Evolutionary conservation across 2,113 vertebrate species (phyloP).

Genomic region (Xenotilapia flavipinnis): DNA sequence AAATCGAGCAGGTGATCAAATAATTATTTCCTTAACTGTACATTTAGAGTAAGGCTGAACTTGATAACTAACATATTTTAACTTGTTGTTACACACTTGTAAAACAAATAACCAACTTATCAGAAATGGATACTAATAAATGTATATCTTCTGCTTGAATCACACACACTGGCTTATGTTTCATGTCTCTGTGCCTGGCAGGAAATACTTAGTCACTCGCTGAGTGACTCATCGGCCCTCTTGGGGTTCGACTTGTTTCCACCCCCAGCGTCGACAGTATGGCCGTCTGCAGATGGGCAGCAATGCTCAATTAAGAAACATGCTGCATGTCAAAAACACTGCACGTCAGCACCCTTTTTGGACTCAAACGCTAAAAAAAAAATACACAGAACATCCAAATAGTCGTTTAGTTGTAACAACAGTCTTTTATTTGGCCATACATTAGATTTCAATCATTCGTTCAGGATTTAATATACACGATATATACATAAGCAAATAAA

Average conservation of each 20-base stretch:
- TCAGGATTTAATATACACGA: conserved; percentile 59
- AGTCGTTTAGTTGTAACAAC: conserved; percentile 22
- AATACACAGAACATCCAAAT: neutral
- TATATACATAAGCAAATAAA: conserved; percentile 63
- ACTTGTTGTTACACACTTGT: neutral
- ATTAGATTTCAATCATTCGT: conserved; percentile 38
- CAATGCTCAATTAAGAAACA: neutral
- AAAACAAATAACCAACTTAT: neutral
- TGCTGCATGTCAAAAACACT: conserved; percentile 12
- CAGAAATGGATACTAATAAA: neutral
- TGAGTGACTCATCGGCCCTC: conserved; percentile 27
- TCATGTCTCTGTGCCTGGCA: neutral
- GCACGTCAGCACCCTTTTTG: neutral
- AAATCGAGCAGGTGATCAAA: neutral
- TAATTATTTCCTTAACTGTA: neutral
- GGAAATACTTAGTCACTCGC: conserved; percentile 50
- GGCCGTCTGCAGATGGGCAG: conserved; percentile 28
- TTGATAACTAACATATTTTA: neutral
- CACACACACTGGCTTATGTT: neutral
- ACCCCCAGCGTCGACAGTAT: conserved; percentile 21
- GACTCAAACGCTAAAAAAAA: neutral
- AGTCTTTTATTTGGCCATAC: conserved; percentile 67
- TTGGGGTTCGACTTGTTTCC: neutral
- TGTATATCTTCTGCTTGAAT: neutral
- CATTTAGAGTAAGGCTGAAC: neutral